A percentile compares a stretch with the other conserved stretches of the same genome.
Conservation (phyloP, 1,140 invertebrate genomes). For the Delia radicum region DNA sequence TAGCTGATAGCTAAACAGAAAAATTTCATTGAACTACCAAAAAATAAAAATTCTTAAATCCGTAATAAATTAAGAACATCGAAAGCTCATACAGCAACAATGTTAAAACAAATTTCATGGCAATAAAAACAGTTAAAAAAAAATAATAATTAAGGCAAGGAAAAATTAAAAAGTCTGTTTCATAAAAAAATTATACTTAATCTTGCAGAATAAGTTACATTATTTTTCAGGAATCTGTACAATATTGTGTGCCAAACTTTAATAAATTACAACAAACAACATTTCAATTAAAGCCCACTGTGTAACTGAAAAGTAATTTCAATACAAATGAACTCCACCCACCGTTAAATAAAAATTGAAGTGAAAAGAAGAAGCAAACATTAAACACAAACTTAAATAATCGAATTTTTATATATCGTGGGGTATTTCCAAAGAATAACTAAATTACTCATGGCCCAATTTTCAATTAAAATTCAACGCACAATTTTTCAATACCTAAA, state of each 20-base stretch:
- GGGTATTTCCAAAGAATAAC: slow-evolving; percentile 16
- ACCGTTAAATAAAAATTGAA: slow-evolving; percentile 9
- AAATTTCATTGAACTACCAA: no score
- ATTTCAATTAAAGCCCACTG: slow-evolving; percentile 22
- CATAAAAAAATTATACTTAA: no score
- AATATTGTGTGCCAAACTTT: slow-evolving; percentile 11
- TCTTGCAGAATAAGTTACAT: no score
- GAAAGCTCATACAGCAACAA: no score
- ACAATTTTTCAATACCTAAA: slow-evolving; percentile 31
- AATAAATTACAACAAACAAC: slow-evolving; percentile 20
- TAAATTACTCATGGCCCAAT: slow-evolving; percentile 29
- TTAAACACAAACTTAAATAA: neutral
- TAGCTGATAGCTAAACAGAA: no score
- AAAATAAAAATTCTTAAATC: no score
- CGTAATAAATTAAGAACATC: no score
- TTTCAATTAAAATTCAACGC: slow-evolving; percentile 34
- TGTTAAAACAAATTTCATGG: no score
- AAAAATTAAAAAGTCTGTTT: no score
- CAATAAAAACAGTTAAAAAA: no score
- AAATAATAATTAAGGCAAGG: no score
- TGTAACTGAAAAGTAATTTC: slow-evolving; percentile 24
- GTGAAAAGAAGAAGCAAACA: neutral
- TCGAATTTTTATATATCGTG: neutral
- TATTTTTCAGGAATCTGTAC: neutral
- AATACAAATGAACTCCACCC: slow-evolving; percentile 27